Evolutionary conservation across 2,113 vertebrate genomes (phyloP).

Genomic region (Danionella cerebrum): DNA sequence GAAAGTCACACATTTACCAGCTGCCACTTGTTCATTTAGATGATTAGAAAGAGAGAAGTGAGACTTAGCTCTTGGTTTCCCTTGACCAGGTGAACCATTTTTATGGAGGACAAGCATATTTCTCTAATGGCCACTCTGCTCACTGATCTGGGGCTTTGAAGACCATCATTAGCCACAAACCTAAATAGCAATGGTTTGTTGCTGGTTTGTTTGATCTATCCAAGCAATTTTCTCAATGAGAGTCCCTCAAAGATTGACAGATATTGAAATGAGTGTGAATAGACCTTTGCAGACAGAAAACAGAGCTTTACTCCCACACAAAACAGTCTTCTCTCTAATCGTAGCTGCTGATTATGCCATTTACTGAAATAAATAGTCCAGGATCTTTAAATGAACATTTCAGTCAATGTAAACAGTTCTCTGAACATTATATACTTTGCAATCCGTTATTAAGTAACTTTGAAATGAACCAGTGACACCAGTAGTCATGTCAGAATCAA

Average conservation of each 20-base stretch:
- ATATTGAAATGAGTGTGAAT: conserved; percentile 28
- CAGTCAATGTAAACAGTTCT: too few species aligned
- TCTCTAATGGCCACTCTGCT: conserved; percentile 41
- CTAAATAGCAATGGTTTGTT: conserved; percentile 31
- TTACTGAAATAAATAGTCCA: not conserved
- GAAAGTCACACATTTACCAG: too few species aligned
- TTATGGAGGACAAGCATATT: conserved; percentile 39
- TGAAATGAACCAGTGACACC: too few species aligned
- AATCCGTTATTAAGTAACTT: too few species aligned
- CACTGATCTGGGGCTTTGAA: conserved; percentile 42
- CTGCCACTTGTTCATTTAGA: conserved; percentile 23
- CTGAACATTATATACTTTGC: too few species aligned
- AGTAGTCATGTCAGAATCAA: too few species aligned
- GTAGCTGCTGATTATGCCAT: not conserved
- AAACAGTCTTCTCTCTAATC: not conserved
- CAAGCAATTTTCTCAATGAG: conserved; percentile 17
- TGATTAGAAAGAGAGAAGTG: conserved; percentile 37
- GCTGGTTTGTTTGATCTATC: conserved; percentile 23
- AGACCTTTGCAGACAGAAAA: conserved; percentile 15
- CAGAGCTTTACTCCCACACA: conserved; percentile 2
- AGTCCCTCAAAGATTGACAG: conserved; percentile 9
- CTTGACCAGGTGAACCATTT: conserved; percentile 32
- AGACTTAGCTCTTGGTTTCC: conserved; percentile 27
- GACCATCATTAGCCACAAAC: conserved; percentile 40
- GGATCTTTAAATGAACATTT: not conserved